Evolutionary conservation across 2,888 invertebrate species (phyloP).

Genomic region (Parnassius orleans): DNA sequence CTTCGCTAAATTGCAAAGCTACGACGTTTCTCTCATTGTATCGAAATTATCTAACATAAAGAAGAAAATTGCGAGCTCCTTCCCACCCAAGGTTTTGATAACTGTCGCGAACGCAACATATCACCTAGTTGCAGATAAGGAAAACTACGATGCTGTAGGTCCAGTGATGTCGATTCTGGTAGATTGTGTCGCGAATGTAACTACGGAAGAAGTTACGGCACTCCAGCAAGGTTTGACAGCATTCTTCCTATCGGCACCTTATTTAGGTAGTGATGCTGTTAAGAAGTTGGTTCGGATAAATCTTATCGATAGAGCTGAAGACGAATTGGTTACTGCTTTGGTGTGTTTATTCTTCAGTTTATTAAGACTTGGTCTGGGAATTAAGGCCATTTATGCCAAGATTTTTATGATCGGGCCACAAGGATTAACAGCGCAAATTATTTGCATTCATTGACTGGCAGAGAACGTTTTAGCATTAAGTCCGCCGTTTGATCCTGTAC

Average conservation of each 20-base stretch:
- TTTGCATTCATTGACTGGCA: no score
- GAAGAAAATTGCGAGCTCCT: conserved; percentile 84
- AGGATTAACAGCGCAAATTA: conserved; percentile 63
- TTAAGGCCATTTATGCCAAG: conserved; percentile 94
- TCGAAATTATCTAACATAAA: conserved; percentile 82
- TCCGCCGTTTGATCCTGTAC: no score
- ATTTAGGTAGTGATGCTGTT: conserved; percentile 82
- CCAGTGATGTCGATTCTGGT: conserved; percentile 88
- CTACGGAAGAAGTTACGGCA: conserved; percentile 82
- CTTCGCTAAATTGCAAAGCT: conserved; percentile 72
- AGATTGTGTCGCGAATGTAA: conserved; percentile 85
- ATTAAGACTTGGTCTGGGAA: conserved; percentile 90
- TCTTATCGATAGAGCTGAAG: conserved; percentile 84
- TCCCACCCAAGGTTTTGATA: conserved; percentile 88
- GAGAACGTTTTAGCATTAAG: no score
- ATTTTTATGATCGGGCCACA: conserved; percentile 94
- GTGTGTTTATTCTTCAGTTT: conserved; percentile 91
- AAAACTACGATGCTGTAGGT: conserved; percentile 82
- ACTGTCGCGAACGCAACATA: conserved; percentile 87
- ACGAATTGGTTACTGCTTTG: conserved; percentile 87
- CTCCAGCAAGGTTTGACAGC: conserved; percentile 85
- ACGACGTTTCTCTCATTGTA: conserved; percentile 73
- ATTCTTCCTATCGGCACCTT: conserved; percentile 87
- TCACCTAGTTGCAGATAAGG: conserved; percentile 79
- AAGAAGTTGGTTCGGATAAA: conserved; percentile 51